Evolutionary conservation across 2,888 invertebrate genomes (phyloP).

Genomic region (Cephus pulcher): DNA sequence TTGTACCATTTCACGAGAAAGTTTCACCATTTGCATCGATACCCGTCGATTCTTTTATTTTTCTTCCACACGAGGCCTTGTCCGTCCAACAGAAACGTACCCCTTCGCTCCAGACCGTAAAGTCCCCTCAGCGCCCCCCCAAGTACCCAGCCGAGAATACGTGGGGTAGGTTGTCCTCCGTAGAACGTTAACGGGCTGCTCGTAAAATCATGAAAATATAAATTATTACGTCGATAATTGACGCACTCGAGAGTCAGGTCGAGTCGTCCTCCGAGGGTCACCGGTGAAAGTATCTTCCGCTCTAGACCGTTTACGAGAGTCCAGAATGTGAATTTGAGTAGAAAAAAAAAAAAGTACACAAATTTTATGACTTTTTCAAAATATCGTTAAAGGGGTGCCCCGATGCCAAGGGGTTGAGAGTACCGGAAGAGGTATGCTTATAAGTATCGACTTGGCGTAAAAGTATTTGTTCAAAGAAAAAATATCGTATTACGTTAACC

Average conservation of each 20-base stretch:
- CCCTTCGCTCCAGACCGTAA: not conserved
- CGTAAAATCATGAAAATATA: constrained; percentile 58
- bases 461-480: constrained; percentile 15
- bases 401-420: not conserved
- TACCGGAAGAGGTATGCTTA: not conserved
- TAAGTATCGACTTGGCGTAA: not conserved
- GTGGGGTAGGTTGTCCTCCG: not conserved
- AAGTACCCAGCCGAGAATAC: not conserved
- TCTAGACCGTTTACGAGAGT: not conserved
- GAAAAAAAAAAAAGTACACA: not conserved
- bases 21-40: not conserved
- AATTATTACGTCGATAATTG: constrained; percentile 56
- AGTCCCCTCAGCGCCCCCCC: no score
- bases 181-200: constrained; percentile 30
- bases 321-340: not conserved
- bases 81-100: not conserved
- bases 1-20: not conserved
- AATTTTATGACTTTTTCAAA: not conserved
- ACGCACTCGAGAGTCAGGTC: not conserved
- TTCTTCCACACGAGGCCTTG: not conserved
- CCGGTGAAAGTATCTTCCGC: constrained; percentile 18
- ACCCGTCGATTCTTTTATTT: not conserved
- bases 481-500: constrained; percentile 23
- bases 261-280: constrained; percentile 23
- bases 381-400: not conserved